Evolutionary conservation across 2,797 vertebrate species (phyloP).

Genomic region (Trachops cirrhosus): DNA sequence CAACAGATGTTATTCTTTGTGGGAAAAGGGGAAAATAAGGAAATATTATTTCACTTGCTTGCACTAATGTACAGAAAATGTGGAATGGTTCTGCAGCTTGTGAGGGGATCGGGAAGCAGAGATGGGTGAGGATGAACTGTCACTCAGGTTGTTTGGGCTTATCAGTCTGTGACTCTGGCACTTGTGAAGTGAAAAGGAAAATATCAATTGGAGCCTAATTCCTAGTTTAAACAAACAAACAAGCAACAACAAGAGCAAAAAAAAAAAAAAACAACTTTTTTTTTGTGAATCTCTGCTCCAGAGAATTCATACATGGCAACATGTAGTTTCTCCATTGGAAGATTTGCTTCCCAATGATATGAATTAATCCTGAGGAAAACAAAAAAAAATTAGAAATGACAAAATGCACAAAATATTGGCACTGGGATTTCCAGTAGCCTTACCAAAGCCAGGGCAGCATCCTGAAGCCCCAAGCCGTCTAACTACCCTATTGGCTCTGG

Average conservation of each 20-base stretch:
- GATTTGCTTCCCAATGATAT: no score
- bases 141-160: background rate
- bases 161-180: background rate
- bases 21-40: background rate
- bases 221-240: background rate
- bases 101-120: background rate
- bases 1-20: background rate
- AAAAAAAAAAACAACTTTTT: background rate
- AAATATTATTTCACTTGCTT: background rate
- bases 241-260: background rate
- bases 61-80: background rate
- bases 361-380: background rate
- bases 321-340: background rate
- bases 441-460: background rate
- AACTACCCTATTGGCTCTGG: background rate
- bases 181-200: background rate
- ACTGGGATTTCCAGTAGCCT: background rate
- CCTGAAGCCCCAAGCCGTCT: background rate
- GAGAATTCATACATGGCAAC: background rate
- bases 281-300: background rate
- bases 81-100: background rate
- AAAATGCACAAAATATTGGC: no score
- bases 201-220: background rate
- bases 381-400: background rate
- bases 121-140: background rate